These are phyloP conservation scores for Garrulus glandarius DNA, from an alignment of 2,797 vertebrate species.

Conservation along the genomic window DNA sequence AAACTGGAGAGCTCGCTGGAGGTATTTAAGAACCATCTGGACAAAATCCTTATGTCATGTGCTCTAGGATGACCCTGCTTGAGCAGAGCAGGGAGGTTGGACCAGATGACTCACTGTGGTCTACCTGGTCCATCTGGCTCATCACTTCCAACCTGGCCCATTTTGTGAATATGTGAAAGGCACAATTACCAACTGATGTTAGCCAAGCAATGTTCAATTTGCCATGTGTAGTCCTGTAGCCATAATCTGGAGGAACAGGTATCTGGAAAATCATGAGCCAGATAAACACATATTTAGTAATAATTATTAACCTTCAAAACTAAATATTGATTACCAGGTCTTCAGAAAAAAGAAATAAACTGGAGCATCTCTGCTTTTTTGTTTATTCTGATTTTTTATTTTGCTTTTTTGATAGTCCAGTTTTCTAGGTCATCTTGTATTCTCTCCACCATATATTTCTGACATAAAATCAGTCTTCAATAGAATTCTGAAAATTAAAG, in stretches of 20 bases:
- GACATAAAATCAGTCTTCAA: background rate
- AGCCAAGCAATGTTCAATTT: background rate
- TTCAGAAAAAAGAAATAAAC: background rate
- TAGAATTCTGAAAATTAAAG: background rate
- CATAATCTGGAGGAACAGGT: background rate
- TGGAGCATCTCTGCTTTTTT: rapidly evolving
- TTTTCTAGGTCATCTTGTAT: background rate
- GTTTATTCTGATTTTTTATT: background rate
- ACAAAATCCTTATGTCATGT: background rate
- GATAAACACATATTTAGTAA: background rate
- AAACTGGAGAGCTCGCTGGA: background rate
- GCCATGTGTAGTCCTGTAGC: background rate
- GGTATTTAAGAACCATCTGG: background rate
- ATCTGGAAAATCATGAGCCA: background rate
- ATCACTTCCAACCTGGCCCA: background rate
- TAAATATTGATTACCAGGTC: background rate
- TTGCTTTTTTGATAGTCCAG: background rate
- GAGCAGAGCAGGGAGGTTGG: no score
- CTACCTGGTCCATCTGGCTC: background rate
- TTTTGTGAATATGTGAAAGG: background rate
- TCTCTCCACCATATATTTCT: background rate
- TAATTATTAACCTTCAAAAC: no score
- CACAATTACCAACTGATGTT: background rate
- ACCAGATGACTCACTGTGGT: background rate
- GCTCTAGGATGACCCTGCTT: background rate